These are phyloP conservation scores for Perccottus glenii DNA, from an alignment of 2,113 vertebrate species.

Conservation along the genomic window DNA sequence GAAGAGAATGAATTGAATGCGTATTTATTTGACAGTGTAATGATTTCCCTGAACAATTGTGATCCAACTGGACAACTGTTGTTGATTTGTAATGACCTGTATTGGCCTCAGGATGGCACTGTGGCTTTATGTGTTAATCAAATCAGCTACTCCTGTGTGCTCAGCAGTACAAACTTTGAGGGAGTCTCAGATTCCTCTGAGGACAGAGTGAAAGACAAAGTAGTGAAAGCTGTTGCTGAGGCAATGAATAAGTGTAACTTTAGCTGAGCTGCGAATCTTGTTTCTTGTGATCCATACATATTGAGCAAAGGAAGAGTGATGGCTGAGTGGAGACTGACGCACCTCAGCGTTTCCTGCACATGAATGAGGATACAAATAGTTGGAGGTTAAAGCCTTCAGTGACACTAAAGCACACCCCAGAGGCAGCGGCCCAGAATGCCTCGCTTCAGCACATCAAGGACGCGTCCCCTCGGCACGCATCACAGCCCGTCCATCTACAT, in stretches of 20 bases:
- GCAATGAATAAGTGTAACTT: slow-evolving; percentile 61
- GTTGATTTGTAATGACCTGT: slow-evolving; percentile 20
- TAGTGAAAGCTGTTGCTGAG: slow-evolving; percentile 54
- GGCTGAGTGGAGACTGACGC: slow-evolving; percentile 60
- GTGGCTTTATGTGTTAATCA: slow-evolving; percentile 56
- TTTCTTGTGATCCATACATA: slow-evolving; percentile 74
- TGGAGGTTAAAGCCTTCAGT: slow-evolving; percentile 68
- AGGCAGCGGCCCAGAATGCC: slow-evolving; percentile 49
- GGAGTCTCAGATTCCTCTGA: slow-evolving; percentile 52
- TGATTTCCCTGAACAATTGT: background rate
- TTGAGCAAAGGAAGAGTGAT: slow-evolving; percentile 71
- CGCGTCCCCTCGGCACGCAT: slow-evolving; percentile 42
- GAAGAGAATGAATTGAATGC: too few species aligned
- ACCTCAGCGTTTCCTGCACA: slow-evolving; percentile 55
- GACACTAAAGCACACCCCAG: slow-evolving; percentile 67
- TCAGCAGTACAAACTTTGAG: slow-evolving; percentile 64
- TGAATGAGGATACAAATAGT: slow-evolving; percentile 73
- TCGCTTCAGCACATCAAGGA: slow-evolving; percentile 63
- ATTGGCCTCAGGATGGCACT: slow-evolving; percentile 76
- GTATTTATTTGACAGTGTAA: too few species aligned
- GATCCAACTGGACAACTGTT: background rate
- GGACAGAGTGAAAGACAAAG: slow-evolving; percentile 67
- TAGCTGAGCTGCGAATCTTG: slow-evolving; percentile 70
- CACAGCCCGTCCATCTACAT: slow-evolving; percentile 58
- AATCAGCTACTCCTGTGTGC: background rate